These are phyloP conservation scores for Tromatobia lineatoria DNA, from an alignment of 2,888 invertebrate species.

Conservation along the genomic window DNA sequence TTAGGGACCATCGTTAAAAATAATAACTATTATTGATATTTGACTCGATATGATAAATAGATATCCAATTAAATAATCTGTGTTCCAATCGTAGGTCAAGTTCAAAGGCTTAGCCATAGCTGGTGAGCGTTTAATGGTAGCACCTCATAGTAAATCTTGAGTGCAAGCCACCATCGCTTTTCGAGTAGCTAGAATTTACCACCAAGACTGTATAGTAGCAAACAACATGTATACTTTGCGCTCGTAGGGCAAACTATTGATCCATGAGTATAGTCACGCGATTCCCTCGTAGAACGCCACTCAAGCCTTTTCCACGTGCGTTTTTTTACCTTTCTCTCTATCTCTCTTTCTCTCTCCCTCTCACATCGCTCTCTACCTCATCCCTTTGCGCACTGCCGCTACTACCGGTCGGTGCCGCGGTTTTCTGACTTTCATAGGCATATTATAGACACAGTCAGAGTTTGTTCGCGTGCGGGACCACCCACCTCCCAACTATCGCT, in stretches of 20 bases:
- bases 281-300: slow-evolving; percentile 84
- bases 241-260: slow-evolving; percentile 81
- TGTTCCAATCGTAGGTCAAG: too few species aligned
- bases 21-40: not conserved
- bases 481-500: slow-evolving; percentile 54
- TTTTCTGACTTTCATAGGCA: slow-evolving; percentile 71
- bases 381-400: slow-evolving; percentile 33
- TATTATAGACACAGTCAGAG: slow-evolving; percentile 59
- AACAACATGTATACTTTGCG: slow-evolving; percentile 57
- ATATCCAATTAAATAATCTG: too few species aligned
- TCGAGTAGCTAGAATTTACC: slow-evolving; percentile 55
- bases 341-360: slow-evolving; percentile 58
- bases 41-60: not conserved
- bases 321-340: slow-evolving; percentile 71
- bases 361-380: slow-evolving; percentile 27
- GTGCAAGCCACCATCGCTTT: slow-evolving; percentile 38
- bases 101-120: too few species aligned
- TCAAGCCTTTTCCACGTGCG: slow-evolving; percentile 80
- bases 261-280: slow-evolving; percentile 84
- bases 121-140: not conserved
- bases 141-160: slow-evolving; percentile 21
- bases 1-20: not conserved
- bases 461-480: slow-evolving; percentile 65
- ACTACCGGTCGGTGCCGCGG: slow-evolving; percentile 69
- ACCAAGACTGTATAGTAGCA: slow-evolving; percentile 59